Evolutionary conservation across 2,113 vertebrate genomes (phyloP), one percentile per base, ranked within the genome.

Genomic region (Xenopus borealis): DNA sequence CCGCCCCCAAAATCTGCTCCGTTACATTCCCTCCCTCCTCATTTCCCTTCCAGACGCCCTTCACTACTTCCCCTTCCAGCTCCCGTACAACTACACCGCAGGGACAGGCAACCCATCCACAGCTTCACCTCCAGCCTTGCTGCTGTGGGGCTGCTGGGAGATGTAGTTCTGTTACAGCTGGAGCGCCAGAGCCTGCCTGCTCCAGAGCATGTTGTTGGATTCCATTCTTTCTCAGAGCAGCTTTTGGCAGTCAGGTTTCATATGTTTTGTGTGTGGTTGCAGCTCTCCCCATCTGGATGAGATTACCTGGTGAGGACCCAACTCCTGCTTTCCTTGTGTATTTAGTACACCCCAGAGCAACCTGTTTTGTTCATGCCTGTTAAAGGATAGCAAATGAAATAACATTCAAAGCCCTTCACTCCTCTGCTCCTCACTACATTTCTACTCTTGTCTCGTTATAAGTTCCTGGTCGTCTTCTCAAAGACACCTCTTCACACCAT

Each of bases 231-330:
- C 3, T 59, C 5, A 40, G 33, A 4, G 30, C 30, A 33, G 7
- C 30, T 33, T 33, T 33, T 33, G 30, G 33, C 17, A 50, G 12
- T 50, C 47, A 50, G 47, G 10, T 59, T 20, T 59, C 71, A 17
- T 59, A 50, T 66, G 63, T 74, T 74, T 74, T 68, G 59, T 77
- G 66, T 77, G 59, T 73, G 58, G 58, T 30, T 69, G 20, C 50
- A 18, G 16, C 23, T 69, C 66, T 47, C 74, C 74, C 58, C 73
- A 77, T 77, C 74, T 77, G 74, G 62, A 20, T 77, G 74, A 64
- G 64, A 77, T 77, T 77, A 77, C 73, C 73, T 69, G 73, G 9
- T 55, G 58, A 69, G 17, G 33, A 77, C 74, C 74, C 67, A 70
- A 57, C 18, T 77, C 46, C 66, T 63, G n/a, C n/a, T 69, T 75